Conservation (phyloP, 2,113 vertebrate species). For the Halcyon senegalensis region DNA sequence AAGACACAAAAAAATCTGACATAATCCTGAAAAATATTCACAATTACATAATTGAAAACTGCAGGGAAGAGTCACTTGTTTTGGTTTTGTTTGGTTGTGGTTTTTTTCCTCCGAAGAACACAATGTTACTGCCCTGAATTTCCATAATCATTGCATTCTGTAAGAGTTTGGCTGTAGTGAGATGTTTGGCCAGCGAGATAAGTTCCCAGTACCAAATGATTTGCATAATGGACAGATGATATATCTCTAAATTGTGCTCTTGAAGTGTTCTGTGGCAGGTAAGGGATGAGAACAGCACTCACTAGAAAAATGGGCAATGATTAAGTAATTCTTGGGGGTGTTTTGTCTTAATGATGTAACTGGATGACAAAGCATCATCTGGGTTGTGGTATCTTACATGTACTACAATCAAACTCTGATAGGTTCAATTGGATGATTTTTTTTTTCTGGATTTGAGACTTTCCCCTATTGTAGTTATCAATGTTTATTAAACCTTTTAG, state of each 20-base stretch:
- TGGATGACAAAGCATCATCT: neutral
- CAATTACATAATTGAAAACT: neutral
- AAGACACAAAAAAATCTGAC: neutral
- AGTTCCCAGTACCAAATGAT: neutral
- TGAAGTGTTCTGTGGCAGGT: neutral
- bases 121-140: neutral
- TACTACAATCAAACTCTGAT: neutral
- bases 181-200: neutral
- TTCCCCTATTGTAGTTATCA: neutral
- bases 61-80: neutral
- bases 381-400: neutral
- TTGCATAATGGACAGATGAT: slow-evolving; percentile 26
- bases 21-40: neutral
- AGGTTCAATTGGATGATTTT: neutral
- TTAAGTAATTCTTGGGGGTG: neutral
- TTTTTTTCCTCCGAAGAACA: neutral
- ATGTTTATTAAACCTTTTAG: neutral
- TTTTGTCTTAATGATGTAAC: neutral
- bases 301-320: neutral
- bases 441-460: neutral
- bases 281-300: neutral
- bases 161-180: neutral
- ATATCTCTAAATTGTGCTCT: neutral
- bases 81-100: no score
- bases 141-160: neutral